Conservation (phyloP, 1,140 invertebrate genomes). For the Zaprionus tsacasi region DNA sequence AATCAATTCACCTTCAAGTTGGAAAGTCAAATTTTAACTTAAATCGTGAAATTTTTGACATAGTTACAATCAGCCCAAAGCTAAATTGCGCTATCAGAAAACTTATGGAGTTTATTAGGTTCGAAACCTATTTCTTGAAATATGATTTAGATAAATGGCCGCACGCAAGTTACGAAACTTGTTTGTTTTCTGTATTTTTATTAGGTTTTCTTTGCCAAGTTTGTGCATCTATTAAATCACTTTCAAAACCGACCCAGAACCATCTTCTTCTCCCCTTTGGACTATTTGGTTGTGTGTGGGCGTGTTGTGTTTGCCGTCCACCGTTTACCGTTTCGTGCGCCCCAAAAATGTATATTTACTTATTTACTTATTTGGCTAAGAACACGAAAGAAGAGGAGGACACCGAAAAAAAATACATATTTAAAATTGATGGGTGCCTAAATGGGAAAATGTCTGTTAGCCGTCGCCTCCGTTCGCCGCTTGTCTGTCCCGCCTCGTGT, state of each 20-base stretch:
- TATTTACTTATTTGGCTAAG: conserved; percentile 28
- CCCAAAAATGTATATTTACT: conserved; percentile 54
- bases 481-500: conserved; percentile 5
- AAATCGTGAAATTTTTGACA: neutral
- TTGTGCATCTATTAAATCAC: conserved; percentile 30
- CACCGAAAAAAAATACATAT: conserved; percentile 29
- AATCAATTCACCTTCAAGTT: neutral
- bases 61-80: neutral
- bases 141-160: conserved; percentile 1
- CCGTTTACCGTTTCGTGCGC: neutral
- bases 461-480: neutral
- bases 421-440: conserved; percentile 45
- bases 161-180: neutral
- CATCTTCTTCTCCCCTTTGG: neutral
- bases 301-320: neutral
- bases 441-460: conserved; percentile 31
- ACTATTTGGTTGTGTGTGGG: neutral
- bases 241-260: conserved; percentile 12
- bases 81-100: neutral
- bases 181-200: conserved; percentile 10
- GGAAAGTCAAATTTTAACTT: too few relatives aligned
- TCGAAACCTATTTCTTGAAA: neutral
- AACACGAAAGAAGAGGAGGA: neutral
- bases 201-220: neutral
- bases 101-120: neutral